Evolutionary conservation across 2,797 vertebrate genomes (phyloP), one percentile per base, ranked within the genome.

Genomic region (Microchirus variegatus): DNA sequence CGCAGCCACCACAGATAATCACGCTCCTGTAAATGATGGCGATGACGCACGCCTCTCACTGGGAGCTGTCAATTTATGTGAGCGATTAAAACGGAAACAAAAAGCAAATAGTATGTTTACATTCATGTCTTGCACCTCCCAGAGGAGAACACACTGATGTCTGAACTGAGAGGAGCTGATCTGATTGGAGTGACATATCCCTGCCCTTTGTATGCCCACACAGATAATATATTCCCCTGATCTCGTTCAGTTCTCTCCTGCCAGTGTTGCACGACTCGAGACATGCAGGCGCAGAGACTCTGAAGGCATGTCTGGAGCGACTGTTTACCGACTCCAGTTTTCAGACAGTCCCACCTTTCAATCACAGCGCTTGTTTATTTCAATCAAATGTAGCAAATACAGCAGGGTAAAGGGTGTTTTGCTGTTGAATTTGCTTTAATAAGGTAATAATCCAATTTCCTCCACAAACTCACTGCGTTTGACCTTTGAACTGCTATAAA

Each of bases 121-220:
- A 70, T 67, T 72, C 12, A 50, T 70, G 64, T 55, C 26, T 47
- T 38, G 22, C 8, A 22, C 10, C 37, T 47, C n/a, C 18, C 57
- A 59, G 49, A 37, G 13, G 55, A 47, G 11, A 60, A 53, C 35
- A 53, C 35, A 59, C 59, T 10, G 47, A 54, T 45, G 53, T 75
- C 70, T 62, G 51, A 19, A 26, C 45, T 14, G 55, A 65, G 56
- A 51, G 37, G 59, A 45, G 49, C 9, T 44, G 48, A 48, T 81
- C 60, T 71, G 63, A 83, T 64, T 63, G 40, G 49, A 40, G 9
- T 73, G 81, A 78, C 36, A 70, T 52, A 68, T 59, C 51, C 45
- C 56, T 79, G 45, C 19, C 51, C 46, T 71, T 52, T 53, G 47
- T 6, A 43, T 10, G 2, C 41, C 55, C n/a, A 63, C n/a, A 60